phyloP scores from a whole-genome alignment of 2,113 vertebrate genomes.

The Catharus minimus region DNA sequence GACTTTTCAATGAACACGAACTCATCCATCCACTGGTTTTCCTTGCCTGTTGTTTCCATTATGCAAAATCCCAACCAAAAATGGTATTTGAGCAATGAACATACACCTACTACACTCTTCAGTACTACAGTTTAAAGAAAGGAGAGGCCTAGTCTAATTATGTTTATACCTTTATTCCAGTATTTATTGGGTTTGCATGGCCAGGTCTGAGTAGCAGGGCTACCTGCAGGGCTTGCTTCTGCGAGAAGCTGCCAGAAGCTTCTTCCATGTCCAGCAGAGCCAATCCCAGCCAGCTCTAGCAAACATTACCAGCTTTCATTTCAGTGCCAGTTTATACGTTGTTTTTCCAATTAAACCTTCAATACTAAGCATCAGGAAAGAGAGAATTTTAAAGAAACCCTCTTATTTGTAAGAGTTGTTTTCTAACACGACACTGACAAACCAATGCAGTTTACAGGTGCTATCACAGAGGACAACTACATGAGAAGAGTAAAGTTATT shows the following conservation, averaged over 20 bases:
- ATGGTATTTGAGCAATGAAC: neutral
- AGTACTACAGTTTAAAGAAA: neutral
- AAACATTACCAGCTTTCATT: neutral
- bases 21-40: neutral
- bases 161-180: neutral
- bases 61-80: neutral
- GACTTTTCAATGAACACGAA: neutral
- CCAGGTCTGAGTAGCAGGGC: neutral
- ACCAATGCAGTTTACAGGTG: neutral
- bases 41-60: neutral
- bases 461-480: neutral
- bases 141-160: neutral
- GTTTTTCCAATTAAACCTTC: neutral
- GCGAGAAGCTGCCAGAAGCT: neutral
- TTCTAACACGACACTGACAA: neutral
- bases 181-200: neutral
- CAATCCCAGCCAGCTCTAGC: neutral
- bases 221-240: neutral
- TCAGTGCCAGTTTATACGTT: neutral
- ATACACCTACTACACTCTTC: neutral
- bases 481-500: neutral
- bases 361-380: neutral
- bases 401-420: neutral
- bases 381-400: neutral
- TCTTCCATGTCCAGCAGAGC: neutral